Percentiles rank a stretch among this genome's conserved stretches.
Conservation (phyloP, 2,888 invertebrate species). For the Idaea aversata region DNA sequence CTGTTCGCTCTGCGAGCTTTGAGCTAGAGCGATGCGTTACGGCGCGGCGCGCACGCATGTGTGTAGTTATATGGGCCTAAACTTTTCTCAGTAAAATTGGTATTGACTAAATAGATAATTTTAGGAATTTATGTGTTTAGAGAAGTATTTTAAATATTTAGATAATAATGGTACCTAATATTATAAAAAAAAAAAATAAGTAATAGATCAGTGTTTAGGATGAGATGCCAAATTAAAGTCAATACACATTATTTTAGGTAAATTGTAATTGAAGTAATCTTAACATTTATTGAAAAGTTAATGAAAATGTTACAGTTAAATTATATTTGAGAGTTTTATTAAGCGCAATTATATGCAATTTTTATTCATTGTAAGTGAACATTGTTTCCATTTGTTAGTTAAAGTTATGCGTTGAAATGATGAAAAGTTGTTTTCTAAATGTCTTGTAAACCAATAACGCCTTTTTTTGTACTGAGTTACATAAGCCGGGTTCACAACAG, state of each 20-base stretch:
- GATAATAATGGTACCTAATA: slow-evolving; percentile 67
- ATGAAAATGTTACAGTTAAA: slow-evolving; percentile 78
- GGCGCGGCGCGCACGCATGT: slow-evolving; percentile 31
- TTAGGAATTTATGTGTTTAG: slow-evolving; percentile 80
- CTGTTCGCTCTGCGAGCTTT: slow-evolving; percentile 11
- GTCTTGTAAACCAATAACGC: slow-evolving; percentile 31
- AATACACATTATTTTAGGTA: slow-evolving; percentile 83
- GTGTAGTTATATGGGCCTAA: slow-evolving; percentile 75
- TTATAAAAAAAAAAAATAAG: slow-evolving; percentile 58
- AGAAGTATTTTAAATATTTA: slow-evolving; percentile 80
- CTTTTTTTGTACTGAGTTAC: slow-evolving; percentile 22
- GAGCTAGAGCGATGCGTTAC: neutral
- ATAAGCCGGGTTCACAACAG: neutral
- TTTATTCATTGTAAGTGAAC: slow-evolving; percentile 77
- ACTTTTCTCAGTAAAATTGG: slow-evolving; percentile 70
- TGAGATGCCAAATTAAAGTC: slow-evolving; percentile 85
- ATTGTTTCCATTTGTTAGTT: slow-evolving; percentile 80
- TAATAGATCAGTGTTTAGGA: slow-evolving; percentile 79
- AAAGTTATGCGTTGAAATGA: slow-evolving; percentile 76
- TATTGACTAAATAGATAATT: slow-evolving; percentile 76
- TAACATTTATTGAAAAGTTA: slow-evolving; percentile 78
- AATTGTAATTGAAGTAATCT: slow-evolving; percentile 77
- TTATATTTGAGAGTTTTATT: slow-evolving; percentile 81
- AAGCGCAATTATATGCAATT: slow-evolving; percentile 77
- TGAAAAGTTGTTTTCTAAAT: slow-evolving; percentile 62